Evolutionary conservation across 2,888 invertebrate genomes (phyloP), one percentile per base, ranked within the genome.

Genomic region (Gisinianus flammeolus): DNA sequence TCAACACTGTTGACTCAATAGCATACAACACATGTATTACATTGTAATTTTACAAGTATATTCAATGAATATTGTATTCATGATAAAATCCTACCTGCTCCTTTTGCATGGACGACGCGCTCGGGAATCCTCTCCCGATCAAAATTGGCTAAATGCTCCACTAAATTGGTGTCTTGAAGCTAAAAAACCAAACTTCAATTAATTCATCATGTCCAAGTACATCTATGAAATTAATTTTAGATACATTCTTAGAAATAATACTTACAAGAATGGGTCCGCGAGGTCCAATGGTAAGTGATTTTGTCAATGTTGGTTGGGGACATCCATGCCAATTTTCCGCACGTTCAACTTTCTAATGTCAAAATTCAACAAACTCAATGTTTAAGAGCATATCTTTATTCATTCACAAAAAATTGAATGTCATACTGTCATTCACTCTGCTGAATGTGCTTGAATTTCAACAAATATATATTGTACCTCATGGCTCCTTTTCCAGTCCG

Each of bases 81-180:
- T n/a, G n/a, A 24, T 33, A 2, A n/a, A 28, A 35, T 24, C 31
- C 84, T 85, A 89, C 91, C 96, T 64, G 94, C 95, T 81, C 97
- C 98, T 87, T 98, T 98, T 0, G 98, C 97, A 87, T 97, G 97
- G 0, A 96, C 97, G 0, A 97, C 97, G 84, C 98, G 91, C 87
- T 98, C 97, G 0, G 98, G 97, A 85, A 98, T 97, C 77, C 97
- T 91, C 87, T 98, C 98, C 54, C 96, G 90, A 87, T 93, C 92
- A 86, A 97, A 97, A 85, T 96, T 91, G 0, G 93, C 90, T 73
- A 94, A 89, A 87, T 93, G 93, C 86, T 95, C 94, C 6, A 94
- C 85, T 84, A 91, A 92, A 80, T 92, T 91, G 77, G 91, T 91
- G 88, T 98, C 98, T 88, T 97, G 94, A 6, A 44, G 44, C 44